A percentile compares a stretch with the other conserved stretches of the same genome.
Evolutionary conservation across 2,113 vertebrate species (phyloP).

Genomic region (Struthidea cinerea): DNA sequence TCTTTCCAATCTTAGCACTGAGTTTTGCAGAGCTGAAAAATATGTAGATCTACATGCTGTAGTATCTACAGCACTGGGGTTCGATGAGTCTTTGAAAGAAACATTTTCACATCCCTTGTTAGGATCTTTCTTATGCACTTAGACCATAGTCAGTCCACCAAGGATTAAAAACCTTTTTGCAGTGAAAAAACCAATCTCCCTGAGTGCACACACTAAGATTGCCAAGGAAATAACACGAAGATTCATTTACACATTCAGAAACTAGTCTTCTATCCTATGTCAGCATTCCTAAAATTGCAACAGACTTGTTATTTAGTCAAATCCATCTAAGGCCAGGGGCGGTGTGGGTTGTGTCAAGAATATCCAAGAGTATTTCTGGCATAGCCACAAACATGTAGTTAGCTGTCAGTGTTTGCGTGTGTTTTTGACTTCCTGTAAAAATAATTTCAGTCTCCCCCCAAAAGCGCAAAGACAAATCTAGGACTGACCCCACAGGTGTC

Average conservation of each 20-base stretch:
- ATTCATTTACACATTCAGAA: neutral
- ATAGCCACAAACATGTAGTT: neutral
- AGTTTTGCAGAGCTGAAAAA: neutral
- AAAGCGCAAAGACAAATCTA: neutral
- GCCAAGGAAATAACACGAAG: neutral
- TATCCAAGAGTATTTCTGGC: neutral
- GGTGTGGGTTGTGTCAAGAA: rapidly evolving
- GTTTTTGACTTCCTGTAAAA: neutral
- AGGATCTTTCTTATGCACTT: neutral
- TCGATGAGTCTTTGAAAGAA: neutral
- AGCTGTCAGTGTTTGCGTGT: neutral
- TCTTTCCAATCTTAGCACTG: neutral
- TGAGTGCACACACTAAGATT: neutral
- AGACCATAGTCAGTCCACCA: neutral
- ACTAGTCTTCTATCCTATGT: neutral
- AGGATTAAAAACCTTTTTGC: neutral
- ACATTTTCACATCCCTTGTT: neutral
- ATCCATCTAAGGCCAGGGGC: neutral
- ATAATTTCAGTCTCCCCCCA: neutral
- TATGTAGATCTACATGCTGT: neutral
- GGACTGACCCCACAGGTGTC: neutral
- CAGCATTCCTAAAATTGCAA: neutral
- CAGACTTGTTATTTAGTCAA: neutral
- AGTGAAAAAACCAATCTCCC: neutral
- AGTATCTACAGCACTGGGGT: neutral